Conservation (phyloP, 2,888 invertebrate species). For the Patella ulyssiponensis region DNA sequence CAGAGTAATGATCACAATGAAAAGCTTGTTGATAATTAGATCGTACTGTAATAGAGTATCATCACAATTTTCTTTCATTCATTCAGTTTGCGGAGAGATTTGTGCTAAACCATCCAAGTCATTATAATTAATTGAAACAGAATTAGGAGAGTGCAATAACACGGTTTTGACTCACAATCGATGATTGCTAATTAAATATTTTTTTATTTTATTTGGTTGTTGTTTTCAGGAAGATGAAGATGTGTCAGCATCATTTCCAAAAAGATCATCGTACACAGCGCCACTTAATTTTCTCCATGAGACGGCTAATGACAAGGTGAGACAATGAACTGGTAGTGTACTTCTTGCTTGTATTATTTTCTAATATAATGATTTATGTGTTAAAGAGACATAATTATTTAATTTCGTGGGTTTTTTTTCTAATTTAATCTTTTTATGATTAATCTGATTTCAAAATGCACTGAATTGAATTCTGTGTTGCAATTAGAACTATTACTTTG, state of each 20-base stretch:
- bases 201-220: not conserved
- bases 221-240: slow-evolving; percentile 84
- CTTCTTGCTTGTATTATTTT: not conserved
- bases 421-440: not conserved
- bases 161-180: too few relatives aligned
- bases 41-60: too few relatives aligned
- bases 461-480: too few relatives aligned
- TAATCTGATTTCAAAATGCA: too few relatives aligned
- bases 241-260: slow-evolving; percentile 72
- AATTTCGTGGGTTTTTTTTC: not conserved
- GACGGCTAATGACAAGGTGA: slow-evolving; percentile 81
- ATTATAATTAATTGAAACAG: too few relatives aligned
- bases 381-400: not conserved
- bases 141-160: too few relatives aligned
- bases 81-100: too few relatives aligned
- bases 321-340: not conserved
- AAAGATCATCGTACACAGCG: slow-evolving; percentile 86
- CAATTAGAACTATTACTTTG: too few relatives aligned
- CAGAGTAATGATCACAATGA: too few relatives aligned
- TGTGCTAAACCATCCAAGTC: too few relatives aligned
- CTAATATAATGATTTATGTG: not conserved
- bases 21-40: too few relatives aligned
- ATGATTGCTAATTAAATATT: not conserved
- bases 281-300: slow-evolving; percentile 92
- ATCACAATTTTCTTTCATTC: too few relatives aligned